Evolutionary conservation across 2,797 vertebrate species (phyloP).

Genomic region (Lithobates sylvaticus): DNA sequence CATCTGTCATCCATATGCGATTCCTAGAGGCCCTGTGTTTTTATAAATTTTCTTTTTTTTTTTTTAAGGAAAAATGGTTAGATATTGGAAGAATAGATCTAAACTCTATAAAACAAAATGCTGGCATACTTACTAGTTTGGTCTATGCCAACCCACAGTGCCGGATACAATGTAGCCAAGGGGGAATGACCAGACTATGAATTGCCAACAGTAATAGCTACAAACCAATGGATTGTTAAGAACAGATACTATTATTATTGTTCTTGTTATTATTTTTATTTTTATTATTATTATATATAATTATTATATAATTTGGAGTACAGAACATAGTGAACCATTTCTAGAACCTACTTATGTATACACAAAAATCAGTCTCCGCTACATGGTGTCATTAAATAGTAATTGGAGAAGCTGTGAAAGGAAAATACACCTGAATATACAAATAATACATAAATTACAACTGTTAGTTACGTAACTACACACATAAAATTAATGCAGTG

Average conservation of each 20-base stretch:
- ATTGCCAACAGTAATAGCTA: not conserved
- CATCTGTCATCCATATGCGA: too few relatives aligned
- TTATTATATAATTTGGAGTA: not conserved
- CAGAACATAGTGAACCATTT: not conserved
- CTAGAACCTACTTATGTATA: not conserved
- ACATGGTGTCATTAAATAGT: not conserved
- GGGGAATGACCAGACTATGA: not conserved
- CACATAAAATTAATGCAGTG: too few relatives aligned
- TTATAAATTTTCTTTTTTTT: too few relatives aligned
- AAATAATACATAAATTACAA: not conserved
- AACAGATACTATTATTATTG: not conserved
- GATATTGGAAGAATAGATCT: not conserved
- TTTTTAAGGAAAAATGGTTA: not conserved
- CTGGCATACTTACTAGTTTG: not conserved
- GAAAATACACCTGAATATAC: not conserved
- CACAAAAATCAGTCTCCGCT: not conserved
- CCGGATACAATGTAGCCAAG: too few relatives aligned
- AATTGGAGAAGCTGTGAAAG: not conserved
- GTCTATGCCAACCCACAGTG: not conserved
- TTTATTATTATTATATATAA: not conserved
- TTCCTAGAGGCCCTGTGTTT: not conserved
- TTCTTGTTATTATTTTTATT: too few relatives aligned
- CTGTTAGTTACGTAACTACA: not conserved
- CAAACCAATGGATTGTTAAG: not conserved
- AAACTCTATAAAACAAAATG: not conserved